Evolutionary conservation across 2,888 invertebrate species (phyloP).

Genomic region (Eupsilia transversa): DNA sequence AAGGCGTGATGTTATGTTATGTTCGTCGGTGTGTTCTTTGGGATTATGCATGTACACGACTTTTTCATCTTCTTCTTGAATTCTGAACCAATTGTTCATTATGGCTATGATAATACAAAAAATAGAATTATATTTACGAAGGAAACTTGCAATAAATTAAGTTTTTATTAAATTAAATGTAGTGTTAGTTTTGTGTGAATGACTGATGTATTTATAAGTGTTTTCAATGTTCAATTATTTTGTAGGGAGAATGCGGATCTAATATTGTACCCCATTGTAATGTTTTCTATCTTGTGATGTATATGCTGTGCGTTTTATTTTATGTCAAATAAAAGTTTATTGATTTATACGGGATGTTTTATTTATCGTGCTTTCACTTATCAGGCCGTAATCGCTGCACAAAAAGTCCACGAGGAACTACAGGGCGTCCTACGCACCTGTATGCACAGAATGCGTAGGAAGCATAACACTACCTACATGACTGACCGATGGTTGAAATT

Average conservation of each 20-base stretch:
- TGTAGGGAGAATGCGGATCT: constrained; percentile 62
- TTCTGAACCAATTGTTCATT: neutral
- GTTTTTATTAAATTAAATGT: constrained; percentile 40
- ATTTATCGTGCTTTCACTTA: constrained; percentile 22
- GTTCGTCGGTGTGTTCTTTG: neutral
- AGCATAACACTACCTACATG: too few relatives aligned
- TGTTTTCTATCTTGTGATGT: constrained; percentile 73
- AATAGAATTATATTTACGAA: neutral
- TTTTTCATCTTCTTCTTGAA: neutral
- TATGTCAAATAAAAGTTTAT: constrained; percentile 73
- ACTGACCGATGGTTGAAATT: too few relatives aligned
- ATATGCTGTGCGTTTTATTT: constrained; percentile 73
- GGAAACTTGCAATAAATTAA: constrained; percentile 18
- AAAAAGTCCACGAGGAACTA: neutral
- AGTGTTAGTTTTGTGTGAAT: constrained; percentile 62
- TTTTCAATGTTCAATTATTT: constrained; percentile 68
- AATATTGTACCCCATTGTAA: constrained; percentile 64
- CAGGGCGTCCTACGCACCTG: too few relatives aligned
- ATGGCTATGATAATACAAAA: constrained; percentile 45
- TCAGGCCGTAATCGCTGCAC: neutral
- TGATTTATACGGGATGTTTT: constrained; percentile 50
- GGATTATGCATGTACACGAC: neutral
- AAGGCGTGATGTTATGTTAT: too few relatives aligned
- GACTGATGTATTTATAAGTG: constrained; percentile 69
- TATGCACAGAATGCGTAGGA: neutral